Evolutionary conservation across 2,888 invertebrate species (phyloP).

Genomic region (Disparrhopalites patrizii): DNA sequence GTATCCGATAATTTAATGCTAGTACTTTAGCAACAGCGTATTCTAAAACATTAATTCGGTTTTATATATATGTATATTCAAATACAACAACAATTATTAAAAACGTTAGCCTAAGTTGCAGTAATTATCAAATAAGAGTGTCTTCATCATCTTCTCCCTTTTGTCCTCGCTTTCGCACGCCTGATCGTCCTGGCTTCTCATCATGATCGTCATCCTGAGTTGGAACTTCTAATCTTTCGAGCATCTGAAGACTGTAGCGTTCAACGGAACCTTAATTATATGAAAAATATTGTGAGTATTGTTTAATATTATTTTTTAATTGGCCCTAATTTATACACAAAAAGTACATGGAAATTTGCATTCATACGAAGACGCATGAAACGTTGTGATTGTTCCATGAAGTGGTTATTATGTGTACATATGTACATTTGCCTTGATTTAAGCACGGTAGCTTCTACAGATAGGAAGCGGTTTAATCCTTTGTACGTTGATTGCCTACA

Average conservation of each 20-base stretch:
- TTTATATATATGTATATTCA: background rate
- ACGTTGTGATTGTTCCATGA: too few relatives aligned
- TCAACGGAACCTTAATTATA: constrained; percentile 50
- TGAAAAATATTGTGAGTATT: too few relatives aligned
- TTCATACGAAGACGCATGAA: too few relatives aligned
- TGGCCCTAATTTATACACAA: too few relatives aligned
- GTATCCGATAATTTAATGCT: too few relatives aligned
- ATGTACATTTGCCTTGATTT: too few relatives aligned
- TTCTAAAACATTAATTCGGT: background rate
- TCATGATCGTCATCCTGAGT: constrained; percentile 48
- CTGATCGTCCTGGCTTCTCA: constrained; percentile 13
- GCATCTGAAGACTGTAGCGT: constrained; percentile 48
- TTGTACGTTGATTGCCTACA: too few relatives aligned
- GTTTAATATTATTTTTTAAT: too few relatives aligned
- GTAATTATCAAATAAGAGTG: constrained; percentile 45
- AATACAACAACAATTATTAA: background rate
- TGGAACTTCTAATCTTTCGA: constrained; percentile 49
- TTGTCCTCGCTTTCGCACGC: constrained; percentile 33
- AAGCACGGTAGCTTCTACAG: too few relatives aligned
- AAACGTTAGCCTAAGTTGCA: background rate
- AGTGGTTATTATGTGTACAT: too few relatives aligned
- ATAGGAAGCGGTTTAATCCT: too few relatives aligned
- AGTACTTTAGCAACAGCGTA: too few relatives aligned
- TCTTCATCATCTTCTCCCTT: constrained; percentile 46
- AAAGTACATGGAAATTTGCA: background rate